Conservation (phyloP, 2,113 vertebrate species). For the Aix galericulata region DNA sequence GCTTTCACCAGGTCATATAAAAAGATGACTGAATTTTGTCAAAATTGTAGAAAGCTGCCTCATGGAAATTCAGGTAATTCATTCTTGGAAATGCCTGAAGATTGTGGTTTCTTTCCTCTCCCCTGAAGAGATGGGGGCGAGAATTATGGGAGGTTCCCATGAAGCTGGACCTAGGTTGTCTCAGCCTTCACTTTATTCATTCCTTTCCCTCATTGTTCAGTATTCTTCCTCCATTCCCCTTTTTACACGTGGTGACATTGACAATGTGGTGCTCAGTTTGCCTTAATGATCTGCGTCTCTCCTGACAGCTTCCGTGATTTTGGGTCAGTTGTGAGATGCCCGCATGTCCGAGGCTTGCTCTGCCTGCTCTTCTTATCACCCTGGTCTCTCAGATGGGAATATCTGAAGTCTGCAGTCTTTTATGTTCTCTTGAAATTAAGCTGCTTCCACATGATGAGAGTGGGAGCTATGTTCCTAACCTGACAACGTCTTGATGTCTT, state of each 20-base stretch:
- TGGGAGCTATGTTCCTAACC: constrained; percentile 4
- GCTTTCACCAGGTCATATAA: not conserved
- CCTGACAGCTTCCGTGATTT: not conserved
- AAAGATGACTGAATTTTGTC: not conserved
- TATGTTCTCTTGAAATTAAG: constrained; percentile 61
- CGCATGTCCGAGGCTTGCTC: not conserved
- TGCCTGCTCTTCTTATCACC: not conserved
- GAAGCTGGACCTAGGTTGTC: not conserved
- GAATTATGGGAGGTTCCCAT: no score
- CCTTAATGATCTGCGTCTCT: not conserved
- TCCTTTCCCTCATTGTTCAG: not conserved
- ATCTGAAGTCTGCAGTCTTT: constrained; percentile 20
- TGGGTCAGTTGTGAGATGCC: not conserved
- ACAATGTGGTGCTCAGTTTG: not conserved
- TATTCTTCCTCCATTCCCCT: not conserved
- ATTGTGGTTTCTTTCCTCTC: not conserved
- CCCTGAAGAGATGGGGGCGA: no score
- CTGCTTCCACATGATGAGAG: constrained; percentile 14
- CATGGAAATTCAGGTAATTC: not conserved
- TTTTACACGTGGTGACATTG: not conserved
- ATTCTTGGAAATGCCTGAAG: not conserved
- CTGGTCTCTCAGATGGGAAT: constrained; percentile 9
- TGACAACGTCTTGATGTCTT: constrained; percentile 23
- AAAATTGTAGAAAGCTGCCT: not conserved
- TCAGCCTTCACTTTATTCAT: not conserved